Evolutionary conservation across 53 echinoderm and acorn worm species (phyloP).

Genomic region (Paelopatides confundens): DNA sequence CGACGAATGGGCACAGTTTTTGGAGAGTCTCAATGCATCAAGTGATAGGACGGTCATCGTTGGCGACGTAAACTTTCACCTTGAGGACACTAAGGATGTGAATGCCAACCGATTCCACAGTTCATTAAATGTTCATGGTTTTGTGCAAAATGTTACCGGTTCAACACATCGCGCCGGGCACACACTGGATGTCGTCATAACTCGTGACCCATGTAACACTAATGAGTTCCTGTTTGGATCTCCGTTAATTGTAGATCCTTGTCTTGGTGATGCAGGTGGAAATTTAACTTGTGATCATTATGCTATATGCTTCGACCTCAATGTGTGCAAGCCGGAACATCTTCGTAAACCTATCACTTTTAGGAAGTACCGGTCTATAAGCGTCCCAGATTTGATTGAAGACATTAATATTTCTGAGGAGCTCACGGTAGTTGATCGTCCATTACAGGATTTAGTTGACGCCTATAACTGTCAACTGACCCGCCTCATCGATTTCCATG

Average conservation of each 20-base stretch:
- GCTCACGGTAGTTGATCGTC: neutral
- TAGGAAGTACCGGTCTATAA: neutral
- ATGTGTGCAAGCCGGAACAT: neutral
- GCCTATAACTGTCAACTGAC: neutral
- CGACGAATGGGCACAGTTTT: neutral
- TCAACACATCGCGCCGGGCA: slow-evolving; percentile 47
- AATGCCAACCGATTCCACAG: slow-evolving; percentile 16
- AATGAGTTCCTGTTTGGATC: slow-evolving; percentile 6
- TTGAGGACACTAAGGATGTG: slow-evolving; percentile 20
- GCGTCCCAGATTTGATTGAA: neutral
- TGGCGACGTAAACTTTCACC: slow-evolving; percentile 53
- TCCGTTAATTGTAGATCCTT: neutral
- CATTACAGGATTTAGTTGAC: slow-evolving; percentile 9
- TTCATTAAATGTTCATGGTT: neutral
- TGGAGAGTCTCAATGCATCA: slow-evolving; percentile 6
- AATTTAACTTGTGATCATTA: neutral
- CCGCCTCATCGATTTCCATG: neutral
- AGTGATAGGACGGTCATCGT: slow-evolving; percentile 16
- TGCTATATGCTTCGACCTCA: neutral
- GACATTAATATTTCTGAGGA: neutral
- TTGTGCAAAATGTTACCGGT: slow-evolving; percentile 15
- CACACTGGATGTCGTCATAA: slow-evolving; percentile 35
- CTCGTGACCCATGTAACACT: neutral
- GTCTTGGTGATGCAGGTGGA: slow-evolving; percentile 7
- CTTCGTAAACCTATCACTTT: neutral